Evolutionary conservation across 2,888 invertebrate species (phyloP).

Genomic region (Caenorhabditis japonica): DNA sequence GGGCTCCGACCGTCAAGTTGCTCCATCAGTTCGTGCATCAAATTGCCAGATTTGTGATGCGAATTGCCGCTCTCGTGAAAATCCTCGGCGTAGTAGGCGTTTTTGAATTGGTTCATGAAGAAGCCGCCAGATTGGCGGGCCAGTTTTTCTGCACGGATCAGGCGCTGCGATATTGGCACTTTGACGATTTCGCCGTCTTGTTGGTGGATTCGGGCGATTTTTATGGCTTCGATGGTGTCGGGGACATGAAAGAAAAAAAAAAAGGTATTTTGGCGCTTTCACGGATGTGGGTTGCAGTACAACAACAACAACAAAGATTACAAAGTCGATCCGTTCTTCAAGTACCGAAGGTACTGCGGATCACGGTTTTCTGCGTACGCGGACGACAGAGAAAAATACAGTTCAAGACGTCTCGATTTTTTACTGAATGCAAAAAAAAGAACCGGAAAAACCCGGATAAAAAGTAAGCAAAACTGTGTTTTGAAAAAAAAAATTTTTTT

Average conservation of each 20-base stretch:
- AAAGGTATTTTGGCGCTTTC: no score
- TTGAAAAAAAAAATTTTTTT: no score
- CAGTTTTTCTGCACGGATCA: constrained; percentile 31
- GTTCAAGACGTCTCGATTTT: no score
- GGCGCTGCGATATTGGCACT: constrained; percentile 50
- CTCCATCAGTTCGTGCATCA: constrained; percentile 65
- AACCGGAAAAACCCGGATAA: no score
- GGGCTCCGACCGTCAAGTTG: constrained; percentile 47
- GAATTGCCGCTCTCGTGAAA: constrained; percentile 68
- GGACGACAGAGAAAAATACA: no score
- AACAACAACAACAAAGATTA: no score
- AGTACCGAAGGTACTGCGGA: no score
- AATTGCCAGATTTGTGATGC: constrained; percentile 57
- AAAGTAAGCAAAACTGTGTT: no score
- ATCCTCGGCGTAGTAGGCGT: constrained; percentile 70
- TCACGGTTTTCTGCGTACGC: no score
- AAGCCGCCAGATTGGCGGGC: constrained; percentile 55
- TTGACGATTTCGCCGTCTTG: constrained; percentile 43
- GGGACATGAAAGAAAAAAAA: constrained; percentile 56
- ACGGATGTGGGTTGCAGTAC: no score
- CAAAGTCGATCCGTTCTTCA: no score
- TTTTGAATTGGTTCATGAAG: constrained; percentile 72
- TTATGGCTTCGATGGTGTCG: constrained; percentile 53
- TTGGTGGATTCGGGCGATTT: constrained; percentile 46
- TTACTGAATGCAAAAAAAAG: no score